Base-by-base conservation (phyloP, 2,797 vertebrate species). In the Acanthornis magna region DNA sequence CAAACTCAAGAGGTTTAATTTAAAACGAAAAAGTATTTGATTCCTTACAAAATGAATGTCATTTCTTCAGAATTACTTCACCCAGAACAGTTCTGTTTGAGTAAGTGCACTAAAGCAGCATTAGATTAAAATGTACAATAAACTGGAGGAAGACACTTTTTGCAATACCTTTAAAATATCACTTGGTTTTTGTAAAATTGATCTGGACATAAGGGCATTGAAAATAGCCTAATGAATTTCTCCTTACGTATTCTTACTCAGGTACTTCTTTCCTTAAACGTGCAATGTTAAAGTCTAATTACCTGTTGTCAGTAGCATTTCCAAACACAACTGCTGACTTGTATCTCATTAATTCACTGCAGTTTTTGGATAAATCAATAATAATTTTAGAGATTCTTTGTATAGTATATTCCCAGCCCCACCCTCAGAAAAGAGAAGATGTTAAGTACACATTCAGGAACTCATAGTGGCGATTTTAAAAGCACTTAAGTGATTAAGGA, bases 401-500 rank as follows among this genome's bases (percentile, higher is more conserved):
- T 8, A 76, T 0, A 84, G 23, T 38, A 45, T 53, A 89, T 81
- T 85, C 67, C 27, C 48, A 86, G 60, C 29, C 53, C 29, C 58
- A 55, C n/a, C 57, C 62, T 86, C 51, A 51, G 61, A 66, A 90
- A 90, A 60, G 36, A 42, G n/a, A 91, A 75, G 40, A 76, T 13
- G 9, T 32, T 55, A 90, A 63, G 32, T 70, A 76, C 21, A 58
- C 13, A 38, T 43, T 66, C 55, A 42, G 27, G 36, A 91, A 80
- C 45, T 71, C 75, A 26, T 1, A 70, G 29, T 9, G 13, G 15
- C 5, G 27, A 60, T 93, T 83, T 76, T 38, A 93, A 93, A 92
- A 89, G 53, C 72, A 82, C 38, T 74, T 63, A 51, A 80, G 77
- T 61, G 57, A 95, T 74, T 76, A 94, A 93, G 80, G 23, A 78